Evolutionary conservation across 1,140 invertebrate species (phyloP), one percentile per base, ranked within the genome.

Genomic region (Eumeta japonica): DNA sequence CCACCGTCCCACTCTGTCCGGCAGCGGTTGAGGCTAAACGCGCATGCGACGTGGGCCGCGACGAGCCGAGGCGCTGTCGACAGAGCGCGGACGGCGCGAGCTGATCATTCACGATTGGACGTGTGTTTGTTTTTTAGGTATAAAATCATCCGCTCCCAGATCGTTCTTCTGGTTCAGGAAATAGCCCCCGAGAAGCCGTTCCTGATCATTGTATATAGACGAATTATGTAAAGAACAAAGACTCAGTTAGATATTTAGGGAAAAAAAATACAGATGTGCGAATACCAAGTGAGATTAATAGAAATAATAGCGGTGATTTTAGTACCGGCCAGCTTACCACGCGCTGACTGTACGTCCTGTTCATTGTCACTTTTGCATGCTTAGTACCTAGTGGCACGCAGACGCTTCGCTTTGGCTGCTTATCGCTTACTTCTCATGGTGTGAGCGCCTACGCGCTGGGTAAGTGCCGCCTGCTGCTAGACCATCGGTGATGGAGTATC

Each of bases 161-260:
- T 72, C 70, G 53, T 74, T 74, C 70, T 74, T 74, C 70, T 74
- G 70, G 70, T 74, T 74, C 67, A 74, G 70, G 65, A 67, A 74
- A 63, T 74, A 74, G 52, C 57, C 58, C 58, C 54, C 52, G 42
- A 49, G 62, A 55, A 62, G 57, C 54, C 61, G n/a, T 62, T 73
- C 63, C 70, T 68, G 66, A 66, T 62, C 44, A 45, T 62, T 73
- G 66, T 73, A 71, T 39, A 71, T 73, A 73, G 48, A 67, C 16
- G 45, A 58, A 59, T 58, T 55, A 50, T 51, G 62, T 70, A 71
- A 60, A 68, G 61, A 71, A 66, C 58, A 74, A 74, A 74, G 66
- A 74, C 70, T 74, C 64, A 74, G 66, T 70, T 74, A 73, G 62
- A 63, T 57, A 55, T 44, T 58, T 66, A 66, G 55, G 50, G 54